phyloP scores from a whole-genome alignment of 2,113 vertebrate species.

The Urocolius indicus region DNA sequence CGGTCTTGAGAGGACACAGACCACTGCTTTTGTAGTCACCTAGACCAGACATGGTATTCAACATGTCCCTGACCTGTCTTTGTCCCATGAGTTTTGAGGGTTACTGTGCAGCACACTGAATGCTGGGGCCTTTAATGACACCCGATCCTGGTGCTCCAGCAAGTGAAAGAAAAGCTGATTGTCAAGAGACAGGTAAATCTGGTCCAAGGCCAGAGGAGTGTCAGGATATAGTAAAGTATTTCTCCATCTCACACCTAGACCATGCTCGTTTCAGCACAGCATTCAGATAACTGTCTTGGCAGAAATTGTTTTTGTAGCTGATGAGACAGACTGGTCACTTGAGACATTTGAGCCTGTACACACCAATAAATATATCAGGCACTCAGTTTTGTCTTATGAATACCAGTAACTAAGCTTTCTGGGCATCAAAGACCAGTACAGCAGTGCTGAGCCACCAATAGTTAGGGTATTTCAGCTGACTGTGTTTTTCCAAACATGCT shows the following conservation, averaged over 20 bases:
- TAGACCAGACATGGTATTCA: neutral
- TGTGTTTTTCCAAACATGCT: slow-evolving; percentile 10
- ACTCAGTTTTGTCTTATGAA: neutral
- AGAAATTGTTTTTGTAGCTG: neutral
- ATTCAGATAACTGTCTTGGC: neutral
- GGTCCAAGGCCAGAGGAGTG: neutral
- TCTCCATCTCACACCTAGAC: neutral
- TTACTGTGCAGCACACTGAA: neutral
- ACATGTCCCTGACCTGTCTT: neutral
- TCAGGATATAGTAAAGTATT: neutral
- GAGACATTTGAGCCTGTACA: neutral
- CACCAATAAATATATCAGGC: neutral
- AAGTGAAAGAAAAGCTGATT: neutral
- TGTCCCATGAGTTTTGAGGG: neutral
- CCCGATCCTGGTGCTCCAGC: neutral
- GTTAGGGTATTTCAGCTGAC: neutral
- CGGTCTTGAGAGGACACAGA: neutral
- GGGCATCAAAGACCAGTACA: neutral
- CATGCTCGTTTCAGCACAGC: neutral
- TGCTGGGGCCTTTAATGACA: neutral
- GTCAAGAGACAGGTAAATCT: neutral
- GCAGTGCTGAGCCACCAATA: neutral
- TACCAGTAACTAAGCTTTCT: neutral
- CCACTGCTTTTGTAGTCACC: neutral
- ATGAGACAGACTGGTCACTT: neutral